Evolutionary conservation across 1,140 invertebrate genomes (phyloP).

Genomic region (Medauroidea extradentata): DNA sequence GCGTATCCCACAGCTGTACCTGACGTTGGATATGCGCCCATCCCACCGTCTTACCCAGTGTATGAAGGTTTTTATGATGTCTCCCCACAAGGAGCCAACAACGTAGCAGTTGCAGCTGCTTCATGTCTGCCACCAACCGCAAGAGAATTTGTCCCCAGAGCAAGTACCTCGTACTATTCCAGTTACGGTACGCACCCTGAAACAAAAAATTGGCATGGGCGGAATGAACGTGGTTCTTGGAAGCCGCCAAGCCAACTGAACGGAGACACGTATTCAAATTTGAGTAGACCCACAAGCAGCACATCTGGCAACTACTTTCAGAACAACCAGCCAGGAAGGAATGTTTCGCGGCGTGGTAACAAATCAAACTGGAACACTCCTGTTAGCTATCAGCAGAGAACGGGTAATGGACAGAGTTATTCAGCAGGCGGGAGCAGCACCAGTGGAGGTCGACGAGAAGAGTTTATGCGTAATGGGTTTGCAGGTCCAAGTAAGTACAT

Average conservation of each 20-base stretch:
- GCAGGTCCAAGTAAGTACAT: too few species aligned
- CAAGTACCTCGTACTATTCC: neutral
- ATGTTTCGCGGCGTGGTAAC: neutral
- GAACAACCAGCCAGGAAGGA: neutral
- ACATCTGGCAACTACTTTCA: neutral
- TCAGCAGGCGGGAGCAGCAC: too few species aligned
- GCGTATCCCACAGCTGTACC: too few species aligned
- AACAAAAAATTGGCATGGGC: neutral
- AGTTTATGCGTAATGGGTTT: too few species aligned
- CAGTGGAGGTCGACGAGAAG: too few species aligned
- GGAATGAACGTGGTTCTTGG: neutral
- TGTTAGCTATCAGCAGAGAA: too few species aligned
- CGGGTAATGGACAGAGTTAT: too few species aligned
- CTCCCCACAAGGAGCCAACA: too few species aligned
- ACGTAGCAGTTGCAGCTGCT: neutral
- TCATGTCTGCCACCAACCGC: conserved; percentile 11
- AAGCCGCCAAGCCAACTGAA: neutral
- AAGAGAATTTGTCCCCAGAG: conserved; percentile 8
- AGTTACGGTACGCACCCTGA: neutral
- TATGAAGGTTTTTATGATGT: too few species aligned
- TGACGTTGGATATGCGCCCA: too few species aligned
- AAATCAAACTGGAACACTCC: too few species aligned
- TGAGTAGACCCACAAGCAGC: neutral
- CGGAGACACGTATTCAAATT: neutral
- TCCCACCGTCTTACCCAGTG: too few species aligned